These are phyloP conservation scores for Carassius gibelio DNA, from an alignment of 2,113 vertebrate species.

Conservation along the genomic window DNA sequence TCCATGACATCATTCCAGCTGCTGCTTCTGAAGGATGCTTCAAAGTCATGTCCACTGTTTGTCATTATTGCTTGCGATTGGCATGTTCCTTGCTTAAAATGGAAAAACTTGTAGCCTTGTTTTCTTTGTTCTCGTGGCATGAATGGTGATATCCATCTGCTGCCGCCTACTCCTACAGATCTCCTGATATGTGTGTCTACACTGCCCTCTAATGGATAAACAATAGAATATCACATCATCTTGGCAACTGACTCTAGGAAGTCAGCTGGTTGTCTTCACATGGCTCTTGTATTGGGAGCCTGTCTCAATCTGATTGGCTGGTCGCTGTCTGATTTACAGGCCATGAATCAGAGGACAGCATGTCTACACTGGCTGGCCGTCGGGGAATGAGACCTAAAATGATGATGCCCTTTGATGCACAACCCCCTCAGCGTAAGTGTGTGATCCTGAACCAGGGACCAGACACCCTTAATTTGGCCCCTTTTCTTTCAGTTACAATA, in stretches of 20 bases:
- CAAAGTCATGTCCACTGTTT: conserved; percentile 7
- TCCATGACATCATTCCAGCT: conserved; percentile 19
- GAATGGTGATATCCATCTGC: conserved; percentile 7
- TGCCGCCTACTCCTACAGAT: background rate
- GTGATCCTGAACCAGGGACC: conserved; percentile 19
- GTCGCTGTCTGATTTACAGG: conserved; percentile 81
- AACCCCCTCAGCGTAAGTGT: conserved; percentile 98
- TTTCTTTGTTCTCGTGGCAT: background rate
- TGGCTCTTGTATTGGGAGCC: conserved; percentile 27
- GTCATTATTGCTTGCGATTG: conserved; percentile 24
- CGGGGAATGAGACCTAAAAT: conserved; percentile 98
- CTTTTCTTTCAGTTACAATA: background rate
- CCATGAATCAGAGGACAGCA: conserved; percentile 96
- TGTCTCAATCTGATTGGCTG: conserved; percentile 72
- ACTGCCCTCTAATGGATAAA: conserved; percentile 52
- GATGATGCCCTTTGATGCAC: conserved; percentile 99
- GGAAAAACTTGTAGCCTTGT: background rate
- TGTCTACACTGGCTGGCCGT: conserved; percentile 93
- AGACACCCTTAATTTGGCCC: background rate
- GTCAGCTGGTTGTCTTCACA: conserved; percentile 11
- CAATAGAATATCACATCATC: background rate
- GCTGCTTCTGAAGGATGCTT: conserved; percentile 29
- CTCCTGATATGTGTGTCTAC: background rate
- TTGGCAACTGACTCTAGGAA: background rate
- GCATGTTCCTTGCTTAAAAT: conserved; percentile 12